phyloP scores from a whole-genome alignment of 1,140 invertebrate species.

The Gryllus bimaculatus region DNA sequence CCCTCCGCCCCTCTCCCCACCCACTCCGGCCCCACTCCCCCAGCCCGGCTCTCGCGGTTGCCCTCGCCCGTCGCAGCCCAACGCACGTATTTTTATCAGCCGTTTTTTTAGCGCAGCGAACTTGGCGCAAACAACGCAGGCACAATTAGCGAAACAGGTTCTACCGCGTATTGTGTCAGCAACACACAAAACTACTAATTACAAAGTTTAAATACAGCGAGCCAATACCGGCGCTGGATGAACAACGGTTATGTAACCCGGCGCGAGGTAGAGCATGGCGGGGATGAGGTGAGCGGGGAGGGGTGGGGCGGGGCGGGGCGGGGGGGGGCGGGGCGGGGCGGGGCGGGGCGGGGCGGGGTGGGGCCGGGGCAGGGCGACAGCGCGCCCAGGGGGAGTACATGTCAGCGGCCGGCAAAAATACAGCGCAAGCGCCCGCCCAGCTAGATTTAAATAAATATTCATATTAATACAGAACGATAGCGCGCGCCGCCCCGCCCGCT shows the following conservation, averaged over 20 bases:
- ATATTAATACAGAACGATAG: not conserved
- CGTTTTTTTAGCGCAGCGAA: not conserved
- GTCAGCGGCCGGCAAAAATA: not conserved
- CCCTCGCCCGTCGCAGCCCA: not conserved
- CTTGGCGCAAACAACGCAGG: not conserved
- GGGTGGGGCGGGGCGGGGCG: too few species aligned
- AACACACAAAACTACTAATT: slow-evolving; percentile 5
- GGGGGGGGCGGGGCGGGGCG: too few species aligned
- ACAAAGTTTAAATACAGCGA: not conserved
- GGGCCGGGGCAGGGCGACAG: too few species aligned
- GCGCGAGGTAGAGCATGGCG: too few species aligned
- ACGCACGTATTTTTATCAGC: not conserved
- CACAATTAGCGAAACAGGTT: not conserved
- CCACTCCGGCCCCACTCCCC: too few species aligned
- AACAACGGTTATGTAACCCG: not conserved
- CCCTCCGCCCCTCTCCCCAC: too few species aligned
- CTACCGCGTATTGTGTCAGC: not conserved
- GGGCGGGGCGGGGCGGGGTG: too few species aligned
- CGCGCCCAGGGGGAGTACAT: not conserved
- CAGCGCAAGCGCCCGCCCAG: not conserved
- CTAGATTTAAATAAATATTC: slow-evolving; percentile 6
- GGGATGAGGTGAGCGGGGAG: too few species aligned
- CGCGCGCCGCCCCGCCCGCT: too few species aligned
- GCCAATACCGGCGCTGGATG: not conserved
- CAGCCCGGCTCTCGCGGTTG: too few species aligned